These are phyloP conservation scores for Propithecus perrieri DNA, from an alignment of 2,797 vertebrate genomes.

Conservation along the genomic window DNA sequence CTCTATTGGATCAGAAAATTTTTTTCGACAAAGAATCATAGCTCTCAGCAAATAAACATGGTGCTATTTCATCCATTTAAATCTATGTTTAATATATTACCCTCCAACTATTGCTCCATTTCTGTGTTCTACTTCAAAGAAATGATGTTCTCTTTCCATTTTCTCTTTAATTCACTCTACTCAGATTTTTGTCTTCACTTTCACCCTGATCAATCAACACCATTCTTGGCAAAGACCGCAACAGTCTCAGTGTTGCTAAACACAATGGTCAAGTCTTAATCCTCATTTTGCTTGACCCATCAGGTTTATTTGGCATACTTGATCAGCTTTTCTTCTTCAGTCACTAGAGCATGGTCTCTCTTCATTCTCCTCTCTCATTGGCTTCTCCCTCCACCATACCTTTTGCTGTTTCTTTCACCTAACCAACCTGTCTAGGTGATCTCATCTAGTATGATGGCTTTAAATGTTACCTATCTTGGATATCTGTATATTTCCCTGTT, in stretches of 20 bases:
- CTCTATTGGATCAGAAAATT: neutral
- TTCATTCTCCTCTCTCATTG: neutral
- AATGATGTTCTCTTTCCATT: neutral
- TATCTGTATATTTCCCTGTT: neutral
- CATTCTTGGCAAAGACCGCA: neutral
- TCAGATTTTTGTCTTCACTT: neutral
- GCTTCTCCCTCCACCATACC: neutral
- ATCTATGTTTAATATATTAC: neutral
- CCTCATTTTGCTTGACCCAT: neutral
- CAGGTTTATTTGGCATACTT: neutral
- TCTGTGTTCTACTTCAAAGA: neutral
- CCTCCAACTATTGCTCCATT: neutral
- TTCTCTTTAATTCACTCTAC: neutral
- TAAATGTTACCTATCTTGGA: neutral
- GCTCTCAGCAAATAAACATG: neutral
- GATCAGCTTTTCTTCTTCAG: neutral
- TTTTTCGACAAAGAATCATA: neutral
- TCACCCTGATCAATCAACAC: neutral
- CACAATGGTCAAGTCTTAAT: neutral
- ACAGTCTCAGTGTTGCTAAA: neutral
- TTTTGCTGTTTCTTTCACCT: neutral
- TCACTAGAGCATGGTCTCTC: neutral
- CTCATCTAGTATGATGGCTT: neutral
- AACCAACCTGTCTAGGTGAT: neutral
- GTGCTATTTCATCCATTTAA: neutral